Evolutionary conservation across 2,797 vertebrate species (phyloP), one percentile per base, ranked within the genome.

Genomic region (Fistularia tabacaria): DNA sequence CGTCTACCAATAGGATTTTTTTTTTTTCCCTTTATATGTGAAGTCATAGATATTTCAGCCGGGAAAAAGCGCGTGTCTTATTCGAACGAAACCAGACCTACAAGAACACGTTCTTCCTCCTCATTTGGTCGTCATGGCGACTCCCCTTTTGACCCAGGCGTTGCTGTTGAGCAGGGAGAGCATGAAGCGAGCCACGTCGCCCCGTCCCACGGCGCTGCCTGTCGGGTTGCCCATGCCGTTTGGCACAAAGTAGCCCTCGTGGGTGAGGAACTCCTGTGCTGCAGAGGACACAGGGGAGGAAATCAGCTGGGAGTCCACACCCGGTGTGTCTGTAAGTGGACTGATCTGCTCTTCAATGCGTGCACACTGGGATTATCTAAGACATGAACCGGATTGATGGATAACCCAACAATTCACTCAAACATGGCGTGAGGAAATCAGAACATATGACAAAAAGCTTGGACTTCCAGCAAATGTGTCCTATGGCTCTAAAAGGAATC

Each of bases 171-270:
- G 81, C 9, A 86, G 73, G 50, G 88, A 90, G n/a, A 91, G 77
- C 88, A 88, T 90, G 63, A 91, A 92, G 56, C 85, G 79, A 47
- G 86, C 86, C 46, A 91, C 90, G 10, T 92, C 85, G 48, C 82
- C 88, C 81, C 87, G 69, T 6, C 66, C 81, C 40, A 90, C 73
- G 1, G 63, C 3, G 25, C 64, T 77, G 37, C 82, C 78, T 7
- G 55, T 25, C 3, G 89, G 84, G 38, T 71, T 42, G 15, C 77
- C 77, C 0, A 38, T 76, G 49, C 52, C 49, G 57, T 86, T 72
- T 1, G 89, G 89, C 14, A 92, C 88, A 73, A 85, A 92, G 77
- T 88, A 92, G 42, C 90, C 87, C 59, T 88, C 89, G 0, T 90
- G 76, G 38, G 85, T 90, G 69, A 90, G 58, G 57, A 93, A 77